These are phyloP conservation scores for Alosa sapidissima DNA, from an alignment of 2,797 vertebrate genomes.

Conservation along the genomic window DNA sequence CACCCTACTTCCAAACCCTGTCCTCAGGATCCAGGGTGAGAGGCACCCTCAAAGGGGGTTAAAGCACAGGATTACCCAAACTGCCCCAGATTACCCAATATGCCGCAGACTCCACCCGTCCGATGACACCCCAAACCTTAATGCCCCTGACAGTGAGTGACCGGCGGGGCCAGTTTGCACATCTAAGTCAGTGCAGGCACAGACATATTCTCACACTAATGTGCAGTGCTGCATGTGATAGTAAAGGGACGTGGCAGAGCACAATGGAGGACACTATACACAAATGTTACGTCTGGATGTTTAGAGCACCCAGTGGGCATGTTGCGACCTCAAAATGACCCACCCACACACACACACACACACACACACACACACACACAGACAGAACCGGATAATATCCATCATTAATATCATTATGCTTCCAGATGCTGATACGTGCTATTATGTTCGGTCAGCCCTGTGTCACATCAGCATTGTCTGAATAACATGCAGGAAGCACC, in stretches of 20 bases:
- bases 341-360: conserved; percentile 10
- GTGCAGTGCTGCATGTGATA: neutral
- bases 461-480: conserved; percentile 8
- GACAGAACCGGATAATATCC: conserved; percentile 50
- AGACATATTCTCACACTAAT: neutral
- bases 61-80: conserved; percentile 4
- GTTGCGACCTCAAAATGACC: neutral
- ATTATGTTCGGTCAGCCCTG: neutral
- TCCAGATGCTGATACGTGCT: conserved; percentile 2
- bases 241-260: neutral
- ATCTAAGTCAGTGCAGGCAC: neutral
- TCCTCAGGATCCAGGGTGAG: conserved; percentile 13
- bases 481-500: neutral
- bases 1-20: neutral
- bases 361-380: conserved; percentile 13
- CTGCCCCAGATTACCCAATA: neutral
- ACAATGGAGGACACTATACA: neutral
- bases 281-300: conserved; percentile 41
- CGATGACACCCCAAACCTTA: neutral
- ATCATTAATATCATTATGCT: neutral
- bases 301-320: conserved; percentile 21
- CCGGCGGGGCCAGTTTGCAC: neutral
- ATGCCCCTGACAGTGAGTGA: neutral
- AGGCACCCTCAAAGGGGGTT: neutral
- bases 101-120: neutral